Conservation (phyloP, 2,888 invertebrate species). For the Dryadula phaetusa region DNA sequence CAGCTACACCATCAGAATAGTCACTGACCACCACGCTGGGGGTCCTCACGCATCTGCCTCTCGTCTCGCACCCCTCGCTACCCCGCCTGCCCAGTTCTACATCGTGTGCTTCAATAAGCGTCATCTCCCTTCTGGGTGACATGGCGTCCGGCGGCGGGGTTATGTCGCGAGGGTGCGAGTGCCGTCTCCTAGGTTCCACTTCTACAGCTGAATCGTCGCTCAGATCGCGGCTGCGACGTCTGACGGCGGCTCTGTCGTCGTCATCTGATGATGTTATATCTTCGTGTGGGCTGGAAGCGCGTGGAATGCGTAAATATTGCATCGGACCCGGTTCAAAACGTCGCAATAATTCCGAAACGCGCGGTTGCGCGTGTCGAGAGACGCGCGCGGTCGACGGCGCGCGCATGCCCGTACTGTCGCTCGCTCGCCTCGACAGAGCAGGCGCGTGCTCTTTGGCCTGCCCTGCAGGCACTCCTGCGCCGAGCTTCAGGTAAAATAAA, state of each 20-base stretch:
- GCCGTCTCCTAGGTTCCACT: constrained; percentile 78
- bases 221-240: constrained; percentile 75
- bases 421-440: constrained; percentile 46
- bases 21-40: constrained; percentile 95
- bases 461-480: constrained; percentile 63
- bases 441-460: constrained; percentile 53
- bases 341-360: constrained; percentile 73
- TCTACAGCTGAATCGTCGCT: constrained; percentile 84
- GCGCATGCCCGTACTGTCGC: constrained; percentile 70
- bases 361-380: constrained; percentile 69
- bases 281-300: constrained; percentile 71
- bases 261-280: constrained; percentile 79
- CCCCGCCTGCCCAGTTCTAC: constrained; percentile 82
- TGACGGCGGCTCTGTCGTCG: constrained; percentile 76
- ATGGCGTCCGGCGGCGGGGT: constrained; percentile 73
- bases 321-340: constrained; percentile 77
- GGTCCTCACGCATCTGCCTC: constrained; percentile 88
- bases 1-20: constrained; percentile 88
- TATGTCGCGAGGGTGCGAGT: constrained; percentile 71
- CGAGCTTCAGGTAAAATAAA: constrained; percentile 78
- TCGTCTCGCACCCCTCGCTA: constrained; percentile 76
- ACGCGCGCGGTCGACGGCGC: constrained; percentile 71
- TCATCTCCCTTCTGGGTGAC: constrained; percentile 74
- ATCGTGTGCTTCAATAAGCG: constrained; percentile 82
- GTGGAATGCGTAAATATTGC: constrained; percentile 79